Evolutionary conservation across 2,113 vertebrate genomes (phyloP).

Genomic region (Ictalurus punctatus): DNA sequence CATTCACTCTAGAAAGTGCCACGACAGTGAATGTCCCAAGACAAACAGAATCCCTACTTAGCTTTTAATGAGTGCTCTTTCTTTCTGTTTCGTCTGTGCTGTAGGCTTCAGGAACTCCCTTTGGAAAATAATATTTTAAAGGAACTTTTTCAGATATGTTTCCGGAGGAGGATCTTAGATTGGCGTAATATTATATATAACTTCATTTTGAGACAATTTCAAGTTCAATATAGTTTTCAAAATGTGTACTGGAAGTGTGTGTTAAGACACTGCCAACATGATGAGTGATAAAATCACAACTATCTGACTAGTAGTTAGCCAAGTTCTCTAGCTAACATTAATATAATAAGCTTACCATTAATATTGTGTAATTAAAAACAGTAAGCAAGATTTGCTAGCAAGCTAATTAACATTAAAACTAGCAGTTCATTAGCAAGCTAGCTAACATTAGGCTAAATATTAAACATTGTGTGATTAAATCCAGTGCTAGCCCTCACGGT

Average conservation of each 20-base stretch:
- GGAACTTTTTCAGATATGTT: constrained; percentile 33
- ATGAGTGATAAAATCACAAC: not conserved
- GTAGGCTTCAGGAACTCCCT: constrained; percentile 49
- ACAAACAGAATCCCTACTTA: constrained; percentile 61
- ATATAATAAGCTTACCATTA: not conserved
- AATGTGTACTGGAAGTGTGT: not conserved
- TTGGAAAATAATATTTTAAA: constrained; percentile 55
- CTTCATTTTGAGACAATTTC: not conserved
- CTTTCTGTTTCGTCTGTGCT: constrained; percentile 36
- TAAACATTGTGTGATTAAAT: not conserved
- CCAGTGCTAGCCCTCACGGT: not conserved
- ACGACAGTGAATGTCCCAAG: constrained; percentile 54
- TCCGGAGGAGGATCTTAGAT: constrained; percentile 21
- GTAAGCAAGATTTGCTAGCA: not conserved
- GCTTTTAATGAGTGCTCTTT: constrained; percentile 59
- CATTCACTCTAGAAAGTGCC: constrained; percentile 31
- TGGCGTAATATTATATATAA: not conserved
- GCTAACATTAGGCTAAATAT: not conserved
- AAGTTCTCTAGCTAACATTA: not conserved
- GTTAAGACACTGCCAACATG: not conserved
- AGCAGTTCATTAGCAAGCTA: too few relatives aligned
- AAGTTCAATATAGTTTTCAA: not conserved
- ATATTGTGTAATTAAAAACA: too few relatives aligned
- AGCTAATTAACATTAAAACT: not conserved
- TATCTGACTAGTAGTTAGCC: not conserved